Conservation (phyloP, 53 echinoderm and acorn worm species). For the Stichopus horrens region DNA sequence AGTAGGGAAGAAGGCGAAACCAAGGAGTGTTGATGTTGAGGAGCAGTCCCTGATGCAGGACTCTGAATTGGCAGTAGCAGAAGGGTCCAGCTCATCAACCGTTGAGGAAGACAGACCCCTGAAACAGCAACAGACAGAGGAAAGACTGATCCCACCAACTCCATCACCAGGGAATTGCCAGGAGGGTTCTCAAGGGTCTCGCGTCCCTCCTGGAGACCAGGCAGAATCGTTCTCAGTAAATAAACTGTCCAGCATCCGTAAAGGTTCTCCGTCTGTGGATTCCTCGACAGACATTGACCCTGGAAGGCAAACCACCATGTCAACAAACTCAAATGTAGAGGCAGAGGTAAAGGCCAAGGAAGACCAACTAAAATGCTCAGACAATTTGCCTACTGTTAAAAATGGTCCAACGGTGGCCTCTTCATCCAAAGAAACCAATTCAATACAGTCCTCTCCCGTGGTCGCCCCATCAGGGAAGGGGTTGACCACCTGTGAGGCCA, state of each 20-base stretch:
- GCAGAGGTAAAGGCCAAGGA: background rate
- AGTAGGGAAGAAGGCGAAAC: slow-evolving; percentile 64
- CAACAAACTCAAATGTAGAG: background rate
- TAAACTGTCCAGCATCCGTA: background rate
- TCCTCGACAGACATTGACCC: background rate
- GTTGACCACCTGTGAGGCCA: background rate
- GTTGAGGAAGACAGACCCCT: background rate
- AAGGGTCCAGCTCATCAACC: background rate
- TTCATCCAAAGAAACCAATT: background rate
- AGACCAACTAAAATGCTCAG: background rate
- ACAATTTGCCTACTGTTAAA: background rate
- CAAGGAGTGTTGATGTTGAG: slow-evolving; percentile 31
- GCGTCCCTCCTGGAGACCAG: background rate
- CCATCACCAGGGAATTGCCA: background rate
- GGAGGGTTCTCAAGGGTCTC: background rate
- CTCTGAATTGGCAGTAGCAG: background rate
- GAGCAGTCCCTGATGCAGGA: background rate
- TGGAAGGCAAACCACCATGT: background rate
- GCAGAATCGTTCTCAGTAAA: background rate
- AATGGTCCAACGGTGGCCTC: background rate
- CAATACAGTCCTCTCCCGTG: background rate
- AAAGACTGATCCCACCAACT: background rate
- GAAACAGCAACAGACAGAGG: background rate
- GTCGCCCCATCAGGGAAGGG: background rate
- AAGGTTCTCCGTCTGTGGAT: background rate